phyloP scores from a whole-genome alignment of 2,797 vertebrate genomes.

The Oophaga sylvatica region DNA sequence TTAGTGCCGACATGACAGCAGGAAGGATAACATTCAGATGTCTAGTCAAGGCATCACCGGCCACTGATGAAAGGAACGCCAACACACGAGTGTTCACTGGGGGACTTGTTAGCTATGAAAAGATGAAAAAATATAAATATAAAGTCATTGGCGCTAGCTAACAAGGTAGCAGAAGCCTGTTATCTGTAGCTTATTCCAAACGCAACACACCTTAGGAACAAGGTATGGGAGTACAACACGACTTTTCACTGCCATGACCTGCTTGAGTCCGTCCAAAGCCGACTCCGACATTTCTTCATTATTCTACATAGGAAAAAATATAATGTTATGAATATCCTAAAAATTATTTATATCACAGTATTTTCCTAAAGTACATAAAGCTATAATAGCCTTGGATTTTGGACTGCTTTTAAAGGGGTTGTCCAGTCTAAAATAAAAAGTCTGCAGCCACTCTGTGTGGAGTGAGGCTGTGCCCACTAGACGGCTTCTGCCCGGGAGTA shows the following conservation, averaged over 20 bases:
- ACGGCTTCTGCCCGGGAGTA: too few species aligned
- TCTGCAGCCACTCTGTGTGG: too few species aligned
- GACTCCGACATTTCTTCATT: conserved; percentile 87
- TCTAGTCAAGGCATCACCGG: conserved; percentile 92
- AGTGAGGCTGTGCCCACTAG: too few species aligned
- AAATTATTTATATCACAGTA: background rate
- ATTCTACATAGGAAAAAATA: conserved; percentile 74
- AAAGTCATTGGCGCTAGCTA: background rate
- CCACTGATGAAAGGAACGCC: conserved; percentile 95
- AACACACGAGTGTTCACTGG: conserved; percentile 95
- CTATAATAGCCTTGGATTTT: background rate
- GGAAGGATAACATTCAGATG: conserved; percentile 94
- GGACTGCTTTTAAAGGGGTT: background rate
- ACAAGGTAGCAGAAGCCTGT: background rate
- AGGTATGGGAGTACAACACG: conserved; percentile 96
- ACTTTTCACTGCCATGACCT: conserved; percentile 99
- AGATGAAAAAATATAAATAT: background rate
- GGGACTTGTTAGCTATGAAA: conserved; percentile 83
- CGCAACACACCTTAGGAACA: conserved; percentile 87
- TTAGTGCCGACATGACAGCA: conserved; percentile 91
- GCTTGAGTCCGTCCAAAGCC: conserved; percentile 95
- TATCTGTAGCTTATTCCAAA: background rate
- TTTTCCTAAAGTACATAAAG: background rate
- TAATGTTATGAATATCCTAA: conserved; percentile 15
- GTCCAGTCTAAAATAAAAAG: too few species aligned